Evolutionary conservation across 2,888 invertebrate species (phyloP), one percentile per base, ranked within the genome.

Genomic region (Linyphia triangularis): DNA sequence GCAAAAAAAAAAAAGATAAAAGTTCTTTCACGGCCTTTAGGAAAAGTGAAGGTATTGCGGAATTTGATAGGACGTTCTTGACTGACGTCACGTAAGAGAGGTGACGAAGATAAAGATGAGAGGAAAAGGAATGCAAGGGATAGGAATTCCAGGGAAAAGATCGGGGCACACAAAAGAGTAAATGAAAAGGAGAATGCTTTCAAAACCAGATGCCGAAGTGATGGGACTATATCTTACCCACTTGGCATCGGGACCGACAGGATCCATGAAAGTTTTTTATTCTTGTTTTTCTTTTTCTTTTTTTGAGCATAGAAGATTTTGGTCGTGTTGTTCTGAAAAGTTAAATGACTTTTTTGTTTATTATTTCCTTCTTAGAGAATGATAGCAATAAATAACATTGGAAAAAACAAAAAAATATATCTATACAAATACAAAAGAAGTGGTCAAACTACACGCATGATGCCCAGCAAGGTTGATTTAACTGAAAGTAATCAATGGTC

Each of bases 81-180:
- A 85, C 84, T 85, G 84, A 85, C 77, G 84, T 85, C 84, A 85
- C 19, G 70, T 30, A 51, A 51, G 51, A 51, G 75, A 51, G 84
- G 59, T 85, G 84, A 75, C 84, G 84, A 85, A 85, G 84, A 85
- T 85, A 85, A 85, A 85, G 84, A 85, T 77, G 75, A 59, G 61
- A 26, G 69, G 51, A 77, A 22, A 40, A 65, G 77, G 77, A 85
- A 85, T 85, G 37, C 77, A 24, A 22, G 30, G 63, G 51, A 51
- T 19, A 51, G 63, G 61, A 72, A 72, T 79, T 70, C 61, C 43
- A 61, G 85, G 59, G 33, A 57, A 84, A 75, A 63, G 67, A 22
- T 37, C 22, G 33, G 59, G 65, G 65, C 72, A n/a, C 84, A 84
- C 70, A 84, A 73, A 69, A 57, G 84, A 65, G 84, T 82, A 82